Conservation (phyloP, 1,140 invertebrate species). For the Argopecten irradians region DNA sequence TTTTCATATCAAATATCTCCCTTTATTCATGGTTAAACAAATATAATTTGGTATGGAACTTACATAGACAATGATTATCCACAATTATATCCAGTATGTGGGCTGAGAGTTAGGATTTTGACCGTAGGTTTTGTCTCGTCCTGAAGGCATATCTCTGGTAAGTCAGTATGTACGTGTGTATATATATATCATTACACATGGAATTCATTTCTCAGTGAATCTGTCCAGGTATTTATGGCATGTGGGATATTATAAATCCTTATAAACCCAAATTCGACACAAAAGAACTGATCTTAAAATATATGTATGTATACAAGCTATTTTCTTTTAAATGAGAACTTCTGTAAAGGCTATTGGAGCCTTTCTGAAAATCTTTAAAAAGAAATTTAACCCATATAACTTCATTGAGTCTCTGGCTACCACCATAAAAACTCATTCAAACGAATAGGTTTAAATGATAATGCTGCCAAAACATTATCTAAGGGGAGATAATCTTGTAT, state of each 20-base stretch:
- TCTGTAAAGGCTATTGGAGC: no score
- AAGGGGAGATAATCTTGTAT: no score
- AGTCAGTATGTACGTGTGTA: background rate
- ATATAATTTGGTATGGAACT: background rate
- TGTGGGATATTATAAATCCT: background rate
- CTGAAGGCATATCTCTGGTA: background rate
- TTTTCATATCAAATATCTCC: no score
- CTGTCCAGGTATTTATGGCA: background rate
- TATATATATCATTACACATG: background rate
- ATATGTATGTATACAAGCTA: no score
- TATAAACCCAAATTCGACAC: background rate
- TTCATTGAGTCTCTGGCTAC: no score
- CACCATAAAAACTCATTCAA: no score
- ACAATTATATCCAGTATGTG: background rate
- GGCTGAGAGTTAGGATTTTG: background rate
- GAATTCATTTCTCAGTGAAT: slow-evolving; percentile 18
- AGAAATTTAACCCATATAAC: no score
- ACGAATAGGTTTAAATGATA: no score
- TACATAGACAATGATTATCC: background rate
- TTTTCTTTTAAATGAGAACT: no score
- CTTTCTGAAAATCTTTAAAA: no score
- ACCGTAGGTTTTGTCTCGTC: background rate
- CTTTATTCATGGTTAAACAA: background rate
- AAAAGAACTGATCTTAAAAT: no score
- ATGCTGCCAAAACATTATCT: no score